phyloP scores from a whole-genome alignment of 1,140 invertebrate genomes.

The Tetramorium alpestre region DNA sequence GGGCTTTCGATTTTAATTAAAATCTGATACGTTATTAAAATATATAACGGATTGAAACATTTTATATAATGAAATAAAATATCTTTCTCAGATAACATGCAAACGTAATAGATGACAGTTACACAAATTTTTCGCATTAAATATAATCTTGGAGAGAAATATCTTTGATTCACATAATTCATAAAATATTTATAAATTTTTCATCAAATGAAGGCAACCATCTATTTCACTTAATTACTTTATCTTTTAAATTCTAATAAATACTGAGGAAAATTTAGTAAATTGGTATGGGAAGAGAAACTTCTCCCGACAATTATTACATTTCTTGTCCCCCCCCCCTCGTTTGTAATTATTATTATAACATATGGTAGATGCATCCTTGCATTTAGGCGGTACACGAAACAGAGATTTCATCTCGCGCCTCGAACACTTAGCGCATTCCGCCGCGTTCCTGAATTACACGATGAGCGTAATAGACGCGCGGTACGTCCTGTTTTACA shows the following conservation, averaged over 20 bases:
- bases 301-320: neutral
- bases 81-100: neutral
- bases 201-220: neutral
- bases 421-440: conserved; percentile 28
- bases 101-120: neutral
- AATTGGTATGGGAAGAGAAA: neutral
- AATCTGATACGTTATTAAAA: neutral
- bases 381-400: neutral
- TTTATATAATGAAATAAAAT: neutral
- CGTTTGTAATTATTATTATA: conserved; percentile 13
- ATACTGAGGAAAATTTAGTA: neutral
- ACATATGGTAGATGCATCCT: neutral
- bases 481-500: conserved; percentile 45
- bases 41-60: neutral
- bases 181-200: neutral
- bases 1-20: neutral
- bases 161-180: neutral
- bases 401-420: conserved; percentile 37
- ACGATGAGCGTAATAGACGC: conserved; percentile 44
- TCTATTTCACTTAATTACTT: neutral
- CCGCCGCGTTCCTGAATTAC: conserved; percentile 36
- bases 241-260: neutral
- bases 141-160: neutral
- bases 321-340: neutral
- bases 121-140: neutral